phyloP scores from a whole-genome alignment of 2,113 vertebrate genomes.

The Vombatus ursinus region DNA sequence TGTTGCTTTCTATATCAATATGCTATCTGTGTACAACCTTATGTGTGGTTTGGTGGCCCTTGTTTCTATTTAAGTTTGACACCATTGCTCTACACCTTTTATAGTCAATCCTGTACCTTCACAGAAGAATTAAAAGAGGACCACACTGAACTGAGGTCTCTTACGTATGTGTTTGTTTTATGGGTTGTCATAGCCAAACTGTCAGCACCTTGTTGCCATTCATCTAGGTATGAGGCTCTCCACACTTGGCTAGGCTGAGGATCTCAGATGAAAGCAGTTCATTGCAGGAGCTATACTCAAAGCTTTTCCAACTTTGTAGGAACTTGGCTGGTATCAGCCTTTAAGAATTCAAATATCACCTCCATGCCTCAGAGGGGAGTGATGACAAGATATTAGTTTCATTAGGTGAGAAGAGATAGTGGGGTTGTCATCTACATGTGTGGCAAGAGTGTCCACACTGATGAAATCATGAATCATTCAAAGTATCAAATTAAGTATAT shows the following conservation, averaged over 20 bases:
- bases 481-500: not conserved
- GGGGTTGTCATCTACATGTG: not conserved
- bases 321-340: not conserved
- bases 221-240: not conserved
- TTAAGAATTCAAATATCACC: not conserved
- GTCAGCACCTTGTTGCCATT: not conserved
- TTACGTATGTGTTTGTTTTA: not conserved
- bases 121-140: not conserved
- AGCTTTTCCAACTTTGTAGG: not conserved
- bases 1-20: not conserved
- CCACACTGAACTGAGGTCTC: not conserved
- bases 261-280: not conserved
- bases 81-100: not conserved
- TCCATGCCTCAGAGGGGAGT: not conserved
- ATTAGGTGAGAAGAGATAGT: not conserved
- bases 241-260: not conserved
- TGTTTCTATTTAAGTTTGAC: not conserved
- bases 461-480: not conserved
- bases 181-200: not conserved
- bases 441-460: not conserved
- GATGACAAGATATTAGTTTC: not conserved
- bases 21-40: not conserved
- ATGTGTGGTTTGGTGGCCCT: not conserved
- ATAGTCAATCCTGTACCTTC: not conserved
- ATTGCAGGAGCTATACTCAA: not conserved